Percentiles rank a stretch among this genome's conserved stretches.
These are phyloP conservation scores for Leucophenga montana DNA, from an alignment of 2,888 invertebrate genomes.

Conservation along the genomic window DNA sequence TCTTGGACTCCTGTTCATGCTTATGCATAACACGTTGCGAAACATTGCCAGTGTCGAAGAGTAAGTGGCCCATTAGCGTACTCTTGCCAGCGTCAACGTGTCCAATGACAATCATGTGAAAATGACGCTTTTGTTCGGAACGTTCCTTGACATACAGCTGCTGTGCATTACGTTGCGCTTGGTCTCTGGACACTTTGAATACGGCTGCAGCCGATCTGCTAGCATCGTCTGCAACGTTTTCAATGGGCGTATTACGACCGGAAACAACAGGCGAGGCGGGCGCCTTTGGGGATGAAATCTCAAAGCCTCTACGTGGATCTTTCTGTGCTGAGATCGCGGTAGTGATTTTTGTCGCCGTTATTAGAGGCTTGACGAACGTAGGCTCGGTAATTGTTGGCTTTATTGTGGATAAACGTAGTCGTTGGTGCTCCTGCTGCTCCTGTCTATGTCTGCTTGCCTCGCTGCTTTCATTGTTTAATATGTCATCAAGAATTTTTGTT, in stretches of 20 bases:
- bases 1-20: conserved; percentile 97
- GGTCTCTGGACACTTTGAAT: conserved; percentile 69
- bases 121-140: conserved; percentile 85
- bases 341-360: conserved; percentile 51
- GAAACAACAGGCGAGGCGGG: conserved; percentile 81
- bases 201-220: conserved; percentile 42
- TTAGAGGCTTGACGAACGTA: not conserved
- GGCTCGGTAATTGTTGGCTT: conserved; percentile 23
- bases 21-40: conserved; percentile 93
- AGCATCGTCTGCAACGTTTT: conserved; percentile 55
- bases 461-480: conserved; percentile 76
- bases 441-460: conserved; percentile 46
- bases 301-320: conserved; percentile 67
- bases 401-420: conserved; percentile 48
- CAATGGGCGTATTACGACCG: conserved; percentile 76
- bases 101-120: conserved; percentile 94
- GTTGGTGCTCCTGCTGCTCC: conserved; percentile 43
- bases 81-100: conserved; percentile 84
- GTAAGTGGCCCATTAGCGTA: conserved; percentile 91
- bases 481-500: conserved; percentile 81
- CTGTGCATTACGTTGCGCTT: conserved; percentile 74
- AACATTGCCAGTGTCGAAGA: conserved; percentile 90
- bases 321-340: conserved; percentile 49
- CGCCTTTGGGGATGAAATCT: conserved; percentile 76
- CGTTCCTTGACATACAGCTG: conserved; percentile 82